These are phyloP conservation scores for Onychomys leucogaster DNA, from an alignment of 2,797 vertebrate species.

Conservation along the genomic window DNA sequence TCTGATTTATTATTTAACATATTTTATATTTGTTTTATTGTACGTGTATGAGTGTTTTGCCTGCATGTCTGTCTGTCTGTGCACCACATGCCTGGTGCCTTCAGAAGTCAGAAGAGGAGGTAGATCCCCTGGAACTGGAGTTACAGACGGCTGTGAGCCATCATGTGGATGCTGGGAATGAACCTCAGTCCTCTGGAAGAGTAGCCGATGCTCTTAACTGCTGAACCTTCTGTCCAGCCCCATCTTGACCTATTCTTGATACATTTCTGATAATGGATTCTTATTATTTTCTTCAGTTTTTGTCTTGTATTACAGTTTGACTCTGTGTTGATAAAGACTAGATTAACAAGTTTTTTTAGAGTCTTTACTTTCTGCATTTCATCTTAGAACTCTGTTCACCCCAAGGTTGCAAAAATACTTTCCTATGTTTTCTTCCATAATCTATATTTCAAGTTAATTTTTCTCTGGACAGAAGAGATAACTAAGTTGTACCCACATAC, in stretches of 20 bases:
- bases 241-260: not conserved
- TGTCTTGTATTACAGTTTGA: not conserved
- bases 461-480: not conserved
- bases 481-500: not conserved
- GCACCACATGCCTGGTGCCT: not conserved
- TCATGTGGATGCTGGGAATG: not conserved
- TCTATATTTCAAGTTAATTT: not conserved
- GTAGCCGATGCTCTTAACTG: not conserved
- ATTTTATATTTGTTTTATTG: not conserved
- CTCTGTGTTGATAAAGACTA: not conserved
- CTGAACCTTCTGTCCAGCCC: not conserved
- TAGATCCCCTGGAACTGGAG: not conserved
- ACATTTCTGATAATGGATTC: not conserved
- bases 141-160: not conserved
- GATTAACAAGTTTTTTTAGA: slow-evolving; percentile 15
- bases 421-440: not conserved
- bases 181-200: not conserved
- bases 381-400: not conserved
- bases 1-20: not conserved
- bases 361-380: not conserved
- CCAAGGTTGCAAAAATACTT: not conserved
- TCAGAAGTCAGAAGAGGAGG: not conserved
- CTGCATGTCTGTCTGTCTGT: not conserved
- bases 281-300: slow-evolving; percentile 7
- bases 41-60: not conserved